These are phyloP conservation scores for Neria commutata DNA, from an alignment of 2,888 invertebrate species.

Conservation along the genomic window DNA sequence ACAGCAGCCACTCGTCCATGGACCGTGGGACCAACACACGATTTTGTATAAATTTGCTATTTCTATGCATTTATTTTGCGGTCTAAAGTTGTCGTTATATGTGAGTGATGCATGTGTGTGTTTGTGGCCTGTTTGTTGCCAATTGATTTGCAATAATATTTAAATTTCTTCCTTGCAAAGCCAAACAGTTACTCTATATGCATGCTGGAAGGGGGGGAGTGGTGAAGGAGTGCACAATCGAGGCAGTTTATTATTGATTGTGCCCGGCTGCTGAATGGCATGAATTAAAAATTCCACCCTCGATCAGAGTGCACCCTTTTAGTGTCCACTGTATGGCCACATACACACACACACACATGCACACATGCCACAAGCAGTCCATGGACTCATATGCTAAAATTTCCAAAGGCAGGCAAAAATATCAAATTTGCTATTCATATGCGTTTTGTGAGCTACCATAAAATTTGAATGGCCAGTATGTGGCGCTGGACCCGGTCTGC, in stretches of 20 bases:
- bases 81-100: slow-evolving; percentile 11
- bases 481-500: background rate
- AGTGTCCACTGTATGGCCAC: slow-evolving; percentile 5
- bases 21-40: slow-evolving; percentile 30
- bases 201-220: no score
- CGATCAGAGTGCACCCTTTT: slow-evolving; percentile 36
- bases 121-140: slow-evolving; percentile 26
- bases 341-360: background rate
- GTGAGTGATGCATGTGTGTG: background rate
- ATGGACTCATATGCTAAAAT: background rate
- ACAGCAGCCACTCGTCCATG: background rate
- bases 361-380: background rate
- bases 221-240: no score
- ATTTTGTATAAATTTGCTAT: slow-evolving; percentile 55
- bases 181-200: background rate
- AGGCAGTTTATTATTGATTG: no score
- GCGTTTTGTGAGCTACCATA: slow-evolving; percentile 1
- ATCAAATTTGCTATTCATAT: slow-evolving; percentile 38
- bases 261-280: background rate
- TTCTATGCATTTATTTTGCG: slow-evolving; percentile 50
- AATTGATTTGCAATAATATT: slow-evolving; percentile 57
- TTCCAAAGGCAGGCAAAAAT: slow-evolving; percentile 12
- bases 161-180: slow-evolving; percentile 34
- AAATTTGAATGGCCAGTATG: slow-evolving; percentile 35
- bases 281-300: slow-evolving; percentile 43